These are phyloP conservation scores for Drosophila recens DNA, from an alignment of 2,888 invertebrate genomes.

Conservation along the genomic window DNA sequence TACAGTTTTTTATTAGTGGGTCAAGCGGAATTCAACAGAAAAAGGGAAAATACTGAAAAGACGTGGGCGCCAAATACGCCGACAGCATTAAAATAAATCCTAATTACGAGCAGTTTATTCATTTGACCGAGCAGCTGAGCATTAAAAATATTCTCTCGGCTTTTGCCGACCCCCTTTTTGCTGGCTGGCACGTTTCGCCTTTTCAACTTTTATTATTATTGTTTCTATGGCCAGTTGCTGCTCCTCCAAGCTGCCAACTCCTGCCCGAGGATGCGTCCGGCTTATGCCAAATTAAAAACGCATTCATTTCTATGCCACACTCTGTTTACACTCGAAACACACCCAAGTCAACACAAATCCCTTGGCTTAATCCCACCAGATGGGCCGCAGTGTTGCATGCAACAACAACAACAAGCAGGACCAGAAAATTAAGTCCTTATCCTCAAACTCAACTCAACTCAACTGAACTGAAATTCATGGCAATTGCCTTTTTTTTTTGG, in stretches of 20 bases:
- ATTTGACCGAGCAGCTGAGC: conserved; percentile 53
- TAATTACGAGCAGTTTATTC: conserved; percentile 81
- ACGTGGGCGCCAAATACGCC: conserved; percentile 50
- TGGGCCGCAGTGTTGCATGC: conserved; percentile 30
- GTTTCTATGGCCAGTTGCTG: conserved; percentile 32
- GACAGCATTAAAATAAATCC: conserved; percentile 78
- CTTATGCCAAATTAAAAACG: conserved; percentile 79
- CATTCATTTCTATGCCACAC: conserved; percentile 66
- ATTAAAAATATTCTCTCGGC: conserved; percentile 60
- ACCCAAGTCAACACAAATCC: conserved; percentile 62
- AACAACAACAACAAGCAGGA: conserved; percentile 13
- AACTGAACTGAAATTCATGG: conserved; percentile 13
- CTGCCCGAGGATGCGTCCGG: no score
- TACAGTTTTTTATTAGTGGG: conserved; percentile 66
- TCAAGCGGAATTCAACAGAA: conserved; percentile 58
- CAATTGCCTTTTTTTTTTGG: conserved; percentile 34
- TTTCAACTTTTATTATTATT: conserved; percentile 63
- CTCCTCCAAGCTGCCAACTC: background rate
- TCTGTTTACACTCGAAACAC: conserved; percentile 28
- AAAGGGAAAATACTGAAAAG: conserved; percentile 7
- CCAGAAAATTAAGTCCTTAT: conserved; percentile 29
- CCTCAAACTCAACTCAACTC: background rate
- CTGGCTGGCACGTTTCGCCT: conserved; percentile 24
- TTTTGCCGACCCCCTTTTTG: background rate
- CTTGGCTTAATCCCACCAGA: conserved; percentile 56